Evolutionary conservation across 1,140 invertebrate species (phyloP).

Genomic region (Chionoecetes opilio): DNA sequence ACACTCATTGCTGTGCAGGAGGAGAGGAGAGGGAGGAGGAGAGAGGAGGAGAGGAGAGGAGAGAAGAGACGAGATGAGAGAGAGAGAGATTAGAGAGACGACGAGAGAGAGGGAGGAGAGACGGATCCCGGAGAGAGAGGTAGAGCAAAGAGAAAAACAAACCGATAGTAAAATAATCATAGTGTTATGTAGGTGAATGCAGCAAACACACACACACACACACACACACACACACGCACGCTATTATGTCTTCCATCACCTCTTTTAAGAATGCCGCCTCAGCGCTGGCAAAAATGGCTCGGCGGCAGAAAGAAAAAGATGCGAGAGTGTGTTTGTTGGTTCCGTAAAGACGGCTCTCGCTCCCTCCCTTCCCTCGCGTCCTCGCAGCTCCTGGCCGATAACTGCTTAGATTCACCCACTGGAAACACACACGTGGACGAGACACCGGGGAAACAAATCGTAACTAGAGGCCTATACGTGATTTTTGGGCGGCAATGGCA

Average conservation of each 20-base stretch:
- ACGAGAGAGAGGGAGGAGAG: not conserved
- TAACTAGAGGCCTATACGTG: not conserved
- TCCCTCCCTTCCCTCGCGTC: not conserved
- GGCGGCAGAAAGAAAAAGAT: constrained; percentile 37
- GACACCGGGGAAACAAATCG: not conserved
- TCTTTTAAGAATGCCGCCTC: not conserved
- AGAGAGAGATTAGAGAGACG: not conserved
- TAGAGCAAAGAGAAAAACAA: not conserved
- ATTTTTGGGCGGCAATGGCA: not conserved
- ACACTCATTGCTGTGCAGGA: too few relatives aligned
- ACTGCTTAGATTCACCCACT: constrained; percentile 3
- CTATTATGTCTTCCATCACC: not conserved
- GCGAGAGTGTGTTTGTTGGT: constrained; percentile 57
- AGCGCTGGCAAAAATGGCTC: not conserved
- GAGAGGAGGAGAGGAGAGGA: not conserved
- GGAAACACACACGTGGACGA: not conserved
- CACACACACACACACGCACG: constrained; percentile 28
- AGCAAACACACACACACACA: constrained; percentile 33
- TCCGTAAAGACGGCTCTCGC: constrained; percentile 46
- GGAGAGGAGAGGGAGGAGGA: too few relatives aligned
- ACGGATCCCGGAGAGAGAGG: constrained; percentile 27
- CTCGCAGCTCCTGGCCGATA: constrained; percentile 20
- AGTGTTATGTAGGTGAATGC: not conserved
- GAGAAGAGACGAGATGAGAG: not conserved
- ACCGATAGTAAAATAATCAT: not conserved